A percentile compares a stretch with the other conserved stretches of the same genome.
phyloP scores from a whole-genome alignment of 1,140 invertebrate genomes.

The Luehdorfia chinensis region DNA sequence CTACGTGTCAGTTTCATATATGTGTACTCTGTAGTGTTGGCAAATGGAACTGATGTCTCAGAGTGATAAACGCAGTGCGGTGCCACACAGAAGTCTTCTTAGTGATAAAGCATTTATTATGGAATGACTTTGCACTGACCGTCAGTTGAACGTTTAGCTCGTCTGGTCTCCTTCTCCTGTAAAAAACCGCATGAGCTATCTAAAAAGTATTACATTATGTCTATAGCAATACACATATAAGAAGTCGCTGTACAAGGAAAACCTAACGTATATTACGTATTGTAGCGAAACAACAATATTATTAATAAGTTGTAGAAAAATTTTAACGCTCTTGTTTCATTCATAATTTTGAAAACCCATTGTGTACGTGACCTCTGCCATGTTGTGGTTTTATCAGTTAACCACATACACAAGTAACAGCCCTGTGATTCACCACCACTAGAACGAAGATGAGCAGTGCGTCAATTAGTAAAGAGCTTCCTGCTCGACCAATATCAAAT shows the following conservation, averaged over 20 bases:
- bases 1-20: slow-evolving; percentile 3
- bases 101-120: no score
- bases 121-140: no score
- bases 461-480: slow-evolving; percentile 28
- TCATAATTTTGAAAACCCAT: slow-evolving; percentile 13
- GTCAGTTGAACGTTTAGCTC: no score
- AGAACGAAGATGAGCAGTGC: neutral
- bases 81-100: no score
- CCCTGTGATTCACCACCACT: slow-evolving; percentile 11
- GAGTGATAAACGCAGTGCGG: no score
- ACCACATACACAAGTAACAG: slow-evolving; percentile 10
- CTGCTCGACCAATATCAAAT: neutral
- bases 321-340: slow-evolving; percentile 6
- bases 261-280: neutral
- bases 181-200: slow-evolving; percentile 2
- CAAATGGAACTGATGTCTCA: no score
- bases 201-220: no score
- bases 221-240: no score
- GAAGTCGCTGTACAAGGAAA: slow-evolving; percentile 1
- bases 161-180: no score
- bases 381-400: slow-evolving; percentile 2
- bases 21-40: neutral
- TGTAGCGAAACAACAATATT: no score
- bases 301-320: slow-evolving; percentile 8
- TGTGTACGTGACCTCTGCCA: slow-evolving; percentile 16